Percentiles rank a stretch among this genome's conserved stretches.
These are phyloP conservation scores for Steinernema hermaphroditum DNA, from an alignment of 2,888 invertebrate species.

Conservation along the genomic window DNA sequence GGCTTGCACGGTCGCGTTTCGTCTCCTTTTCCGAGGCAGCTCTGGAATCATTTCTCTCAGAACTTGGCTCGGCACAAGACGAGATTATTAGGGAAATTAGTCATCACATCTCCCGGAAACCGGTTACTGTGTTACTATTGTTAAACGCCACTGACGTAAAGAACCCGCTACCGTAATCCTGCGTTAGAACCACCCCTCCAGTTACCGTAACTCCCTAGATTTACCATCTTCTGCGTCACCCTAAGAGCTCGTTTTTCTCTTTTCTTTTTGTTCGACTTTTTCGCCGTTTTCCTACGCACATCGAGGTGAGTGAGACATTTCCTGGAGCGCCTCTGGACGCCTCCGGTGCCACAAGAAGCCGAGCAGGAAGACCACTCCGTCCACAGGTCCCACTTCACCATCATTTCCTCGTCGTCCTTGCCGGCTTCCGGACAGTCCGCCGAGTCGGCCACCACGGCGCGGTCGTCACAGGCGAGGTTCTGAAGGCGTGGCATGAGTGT, in stretches of 20 bases:
- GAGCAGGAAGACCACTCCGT: constrained; percentile 43
- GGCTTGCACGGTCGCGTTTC: constrained; percentile 51
- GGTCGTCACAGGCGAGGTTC: constrained; percentile 51
- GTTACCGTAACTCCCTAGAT: background rate
- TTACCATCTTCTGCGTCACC: constrained; percentile 20
- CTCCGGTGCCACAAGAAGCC: constrained; percentile 40
- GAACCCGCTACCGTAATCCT: too few relatives aligned
- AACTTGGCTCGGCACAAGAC: background rate
- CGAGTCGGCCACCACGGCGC: constrained; percentile 52
- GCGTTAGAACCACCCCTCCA: too few relatives aligned
- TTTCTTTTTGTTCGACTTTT: background rate
- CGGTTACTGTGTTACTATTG: too few relatives aligned
- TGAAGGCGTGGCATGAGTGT: constrained; percentile 30
- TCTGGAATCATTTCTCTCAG: constrained; percentile 40
- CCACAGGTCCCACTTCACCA: constrained; percentile 45
- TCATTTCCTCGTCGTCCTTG: constrained; percentile 36
- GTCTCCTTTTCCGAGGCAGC: constrained; percentile 46
- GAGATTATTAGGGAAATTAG: too few relatives aligned
- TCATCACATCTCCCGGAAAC: too few relatives aligned
- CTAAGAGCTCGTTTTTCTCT: constrained; percentile 10
- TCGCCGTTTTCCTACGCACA: constrained; percentile 4
- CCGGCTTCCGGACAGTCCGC: constrained; percentile 52
- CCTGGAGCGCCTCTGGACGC: constrained; percentile 40
- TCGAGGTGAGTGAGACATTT: constrained; percentile 37
- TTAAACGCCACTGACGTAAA: too few relatives aligned